These are phyloP conservation scores for Micromys minutus DNA, from an alignment of 2,113 vertebrate species.

Conservation along the genomic window DNA sequence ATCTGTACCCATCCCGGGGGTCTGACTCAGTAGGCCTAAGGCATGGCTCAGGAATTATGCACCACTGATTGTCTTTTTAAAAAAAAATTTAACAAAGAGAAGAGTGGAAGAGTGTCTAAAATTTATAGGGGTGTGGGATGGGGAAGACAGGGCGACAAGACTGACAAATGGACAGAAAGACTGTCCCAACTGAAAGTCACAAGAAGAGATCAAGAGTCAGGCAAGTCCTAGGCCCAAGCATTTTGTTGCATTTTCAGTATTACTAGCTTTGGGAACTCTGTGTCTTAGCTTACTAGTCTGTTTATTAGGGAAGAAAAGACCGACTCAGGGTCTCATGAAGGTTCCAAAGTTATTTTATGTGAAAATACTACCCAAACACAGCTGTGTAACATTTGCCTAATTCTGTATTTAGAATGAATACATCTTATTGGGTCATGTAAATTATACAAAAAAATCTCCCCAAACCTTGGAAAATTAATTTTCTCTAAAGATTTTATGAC, in stretches of 20 bases:
- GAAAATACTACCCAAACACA: background rate
- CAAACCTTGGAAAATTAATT: background rate
- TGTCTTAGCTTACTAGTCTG: conserved; percentile 1
- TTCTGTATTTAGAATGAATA: background rate
- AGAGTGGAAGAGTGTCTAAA: background rate
- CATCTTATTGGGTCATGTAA: conserved; percentile 4
- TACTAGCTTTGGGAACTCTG: background rate
- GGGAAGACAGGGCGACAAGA: background rate
- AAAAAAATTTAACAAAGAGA: background rate
- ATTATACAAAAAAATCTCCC: background rate
- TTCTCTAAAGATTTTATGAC: background rate
- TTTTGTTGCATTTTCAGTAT: background rate
- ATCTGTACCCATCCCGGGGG: background rate
- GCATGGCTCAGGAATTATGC: background rate
- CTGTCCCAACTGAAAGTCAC: background rate
- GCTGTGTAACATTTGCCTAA: background rate
- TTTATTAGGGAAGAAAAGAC: background rate
- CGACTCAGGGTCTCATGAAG: background rate
- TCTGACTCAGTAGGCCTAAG: background rate
- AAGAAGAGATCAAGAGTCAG: background rate
- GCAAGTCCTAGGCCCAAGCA: background rate
- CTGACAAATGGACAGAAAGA: background rate
- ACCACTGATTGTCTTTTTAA: background rate
- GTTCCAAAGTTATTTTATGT: background rate
- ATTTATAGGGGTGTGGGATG: background rate